These are phyloP conservation scores for Proterorhinus semilunaris DNA, from an alignment of 2,113 vertebrate genomes.

Conservation along the genomic window DNA sequence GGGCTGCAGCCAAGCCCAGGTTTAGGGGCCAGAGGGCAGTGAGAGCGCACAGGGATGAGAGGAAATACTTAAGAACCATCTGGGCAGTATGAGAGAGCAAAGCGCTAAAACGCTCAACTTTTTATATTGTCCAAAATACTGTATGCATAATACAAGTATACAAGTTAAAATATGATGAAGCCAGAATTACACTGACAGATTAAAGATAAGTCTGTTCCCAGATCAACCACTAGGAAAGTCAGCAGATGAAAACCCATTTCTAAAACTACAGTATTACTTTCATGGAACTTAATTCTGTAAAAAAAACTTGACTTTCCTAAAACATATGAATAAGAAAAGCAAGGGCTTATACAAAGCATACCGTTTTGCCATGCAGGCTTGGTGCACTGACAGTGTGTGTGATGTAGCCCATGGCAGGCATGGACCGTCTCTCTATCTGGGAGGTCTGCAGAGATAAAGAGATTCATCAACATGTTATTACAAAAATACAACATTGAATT, in stretches of 20 bases:
- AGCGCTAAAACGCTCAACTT: conserved; percentile 16
- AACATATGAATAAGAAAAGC: neutral
- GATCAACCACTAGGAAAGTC: neutral
- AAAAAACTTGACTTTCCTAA: neutral
- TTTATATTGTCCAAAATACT: neutral
- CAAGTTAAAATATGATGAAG: conserved; percentile 16
- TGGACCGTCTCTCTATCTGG: conserved; percentile 87
- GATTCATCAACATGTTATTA: conserved; percentile 44
- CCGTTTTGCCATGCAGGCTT: conserved; percentile 96
- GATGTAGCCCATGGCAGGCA: conserved; percentile 97
- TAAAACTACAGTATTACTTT: neutral
- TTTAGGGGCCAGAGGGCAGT: conserved; percentile 73
- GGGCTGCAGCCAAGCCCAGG: conserved; percentile 85
- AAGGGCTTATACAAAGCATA: conserved; percentile 56
- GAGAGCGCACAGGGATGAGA: conserved; percentile 69
- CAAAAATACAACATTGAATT: conserved; percentile 38
- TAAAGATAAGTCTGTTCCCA: neutral
- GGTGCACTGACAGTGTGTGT: conserved; percentile 98
- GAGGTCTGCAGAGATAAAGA: conserved; percentile 77
- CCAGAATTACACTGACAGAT: neutral
- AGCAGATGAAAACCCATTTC: neutral
- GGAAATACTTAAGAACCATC: conserved; percentile 65
- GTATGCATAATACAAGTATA: neutral
- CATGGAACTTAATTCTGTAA: neutral
- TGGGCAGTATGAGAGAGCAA: conserved; percentile 43